Evolutionary conservation across 2,113 vertebrate species (phyloP), one percentile per base, ranked within the genome.

Genomic region (Oncorhynchus mykiss): DNA sequence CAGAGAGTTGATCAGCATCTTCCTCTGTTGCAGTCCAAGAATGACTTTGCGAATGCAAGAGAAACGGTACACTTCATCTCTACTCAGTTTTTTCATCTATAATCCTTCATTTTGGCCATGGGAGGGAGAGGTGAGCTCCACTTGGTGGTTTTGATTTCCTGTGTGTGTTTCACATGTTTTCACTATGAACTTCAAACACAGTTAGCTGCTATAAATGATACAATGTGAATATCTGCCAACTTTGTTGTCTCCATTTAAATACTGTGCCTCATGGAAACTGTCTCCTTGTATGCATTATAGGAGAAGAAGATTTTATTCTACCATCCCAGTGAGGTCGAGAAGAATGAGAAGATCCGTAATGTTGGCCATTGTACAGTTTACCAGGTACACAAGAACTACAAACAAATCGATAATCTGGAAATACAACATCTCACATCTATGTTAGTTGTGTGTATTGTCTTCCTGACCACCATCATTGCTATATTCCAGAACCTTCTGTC

Each of bases 301-400:
- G 98, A 99, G 84, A 97, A 99, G 93, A 99, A 99, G 90, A 99
- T 99, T 89, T 93, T 99, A 74, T 98, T 99, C 92, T 99, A 99
- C 90, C 95, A 99, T 79, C 98, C 98, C 57, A 96, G 95, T 86
- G 97, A 99, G 84, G 93, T 96, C 62, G 98, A 99, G 92, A 98
- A 98, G 90, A 99, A 99, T 82, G 98, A 99, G 90, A 99, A 99
- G 91, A 99, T 99, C 79, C 93, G 97, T 79, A 99, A 97, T 78
- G 98, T 99, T 69, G 98, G 98, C 97, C 73, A 99, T 99, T 76
- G 97, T 99, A 64, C 98, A 99, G 71, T 99, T 99, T 87, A 99
- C 98, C 5, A 98, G 98, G 98, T 98, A 84, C 18, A 24, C n/a
- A 22, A 8, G 18, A 62, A 62, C 59, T 22, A 45, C 39, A 11